Evolutionary conservation across 2,797 vertebrate genomes (phyloP), one percentile per base, ranked within the genome.

Genomic region (Tapirus indicus): DNA sequence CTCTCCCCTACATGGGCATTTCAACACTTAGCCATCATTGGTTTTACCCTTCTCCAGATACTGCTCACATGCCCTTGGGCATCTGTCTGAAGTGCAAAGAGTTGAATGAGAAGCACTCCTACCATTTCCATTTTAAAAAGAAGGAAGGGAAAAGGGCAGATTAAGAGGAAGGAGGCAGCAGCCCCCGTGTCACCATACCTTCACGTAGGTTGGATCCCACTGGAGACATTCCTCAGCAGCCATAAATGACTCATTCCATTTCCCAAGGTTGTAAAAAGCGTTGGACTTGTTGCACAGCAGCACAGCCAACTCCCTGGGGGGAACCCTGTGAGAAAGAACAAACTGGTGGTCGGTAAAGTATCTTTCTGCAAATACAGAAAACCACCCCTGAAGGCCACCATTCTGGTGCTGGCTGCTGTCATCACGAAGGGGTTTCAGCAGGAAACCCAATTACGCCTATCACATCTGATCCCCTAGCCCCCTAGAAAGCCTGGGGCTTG

Each of bases 261-360:
- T 99, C 27, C 97, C 94, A 11, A 99, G 98, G 87, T 56, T 98
- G 96, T 98, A 99, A 94, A 99, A 97, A 1, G 98, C 98, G 49
- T 98, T 98, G 85, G 99, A 99, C 93, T 98, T 99, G 96, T 99
- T 99, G 98, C 98, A 99, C 54, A 98, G 83, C 18, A 99, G 84
- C 86, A 99, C 98, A 56, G 99, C 98, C 95, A 99, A 77, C 21
- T 99, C 99, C 68, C 47, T 98, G 2, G 82, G 75, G 29, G 96
- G 91, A 49, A 97, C 92, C 88, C 99, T 99, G 8, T 71, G 91
- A 97, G 93, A 2, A 97, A 52, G 88, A 98, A 97, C n/a, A 85
- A 69, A 71, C 14, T 1, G 16, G 44, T 7, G 21, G 17, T 88
- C 38, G 10, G 7, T 66, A 72, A 87, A 91, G 32, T 21, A 58